Conservation (phyloP, 2,888 invertebrate species). For the Heliconius aoede region DNA sequence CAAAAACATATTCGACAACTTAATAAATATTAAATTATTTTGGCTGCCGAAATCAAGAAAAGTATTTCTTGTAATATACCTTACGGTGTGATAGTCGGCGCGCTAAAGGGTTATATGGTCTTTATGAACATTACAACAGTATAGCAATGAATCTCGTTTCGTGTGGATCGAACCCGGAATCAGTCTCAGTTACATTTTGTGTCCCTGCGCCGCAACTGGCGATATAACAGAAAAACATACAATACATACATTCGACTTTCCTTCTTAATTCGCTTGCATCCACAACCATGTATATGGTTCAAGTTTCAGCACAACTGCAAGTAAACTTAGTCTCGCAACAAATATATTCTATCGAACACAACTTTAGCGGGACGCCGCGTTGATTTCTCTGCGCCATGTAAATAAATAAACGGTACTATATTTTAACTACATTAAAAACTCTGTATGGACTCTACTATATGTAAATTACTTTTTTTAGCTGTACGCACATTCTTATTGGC, state of each 20-base stretch:
- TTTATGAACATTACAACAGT: slow-evolving; percentile 41
- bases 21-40: too few relatives aligned
- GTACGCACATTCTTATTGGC: neutral
- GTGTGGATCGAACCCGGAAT: neutral
- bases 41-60: neutral
- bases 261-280: neutral
- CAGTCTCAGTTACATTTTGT: too few relatives aligned
- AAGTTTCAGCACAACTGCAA: slow-evolving; percentile 6
- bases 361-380: slow-evolving; percentile 1
- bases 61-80: neutral
- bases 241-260: neutral
- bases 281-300: neutral
- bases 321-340: neutral
- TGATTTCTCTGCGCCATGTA: slow-evolving; percentile 3
- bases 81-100: slow-evolving; percentile 53
- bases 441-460: neutral
- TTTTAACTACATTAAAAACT: neutral
- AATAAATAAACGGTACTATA: slow-evolving; percentile 3
- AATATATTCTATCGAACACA: slow-evolving; percentile 18
- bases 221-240: too few relatives aligned
- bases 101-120: slow-evolving; percentile 55
- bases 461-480: neutral
- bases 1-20: too few relatives aligned
- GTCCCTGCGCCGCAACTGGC: too few relatives aligned
- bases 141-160: slow-evolving; percentile 17